Percentiles rank a stretch among this genome's conserved stretches.
Conservation (phyloP, 2,113 vertebrate genomes). For the Eulemur rufifrons region DNA sequence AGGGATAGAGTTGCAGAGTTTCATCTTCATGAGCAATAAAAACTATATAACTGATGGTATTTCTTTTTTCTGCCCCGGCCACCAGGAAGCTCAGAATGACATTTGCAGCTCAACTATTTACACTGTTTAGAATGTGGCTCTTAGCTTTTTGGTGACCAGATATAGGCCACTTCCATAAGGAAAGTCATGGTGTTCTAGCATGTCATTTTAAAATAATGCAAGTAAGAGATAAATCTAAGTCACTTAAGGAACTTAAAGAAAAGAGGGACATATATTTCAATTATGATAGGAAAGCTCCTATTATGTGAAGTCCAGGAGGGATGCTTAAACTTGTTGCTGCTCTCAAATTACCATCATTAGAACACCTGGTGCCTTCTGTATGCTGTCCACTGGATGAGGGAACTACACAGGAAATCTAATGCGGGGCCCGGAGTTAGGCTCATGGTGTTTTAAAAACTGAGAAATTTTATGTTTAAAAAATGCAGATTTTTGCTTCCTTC, state of each 20-base stretch:
- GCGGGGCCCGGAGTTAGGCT: neutral
- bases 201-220: neutral
- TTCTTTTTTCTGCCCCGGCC: neutral
- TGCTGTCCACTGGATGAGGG: accelerated
- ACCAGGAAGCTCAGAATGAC: neutral
- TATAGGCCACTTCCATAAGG: no score
- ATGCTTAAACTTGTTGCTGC: neutral
- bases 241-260: neutral
- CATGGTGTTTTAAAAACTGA: neutral
- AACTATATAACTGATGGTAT: no score
- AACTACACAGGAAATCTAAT: neutral
- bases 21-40: neutral
- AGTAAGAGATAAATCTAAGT: neutral
- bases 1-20: no score
- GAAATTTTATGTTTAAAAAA: neutral
- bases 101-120: neutral
- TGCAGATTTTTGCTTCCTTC: neutral
- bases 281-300: neutral
- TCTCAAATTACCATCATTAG: accelerated
- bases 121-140: neutral
- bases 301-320: accelerated
- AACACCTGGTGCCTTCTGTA: accelerated
- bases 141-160: neutral
- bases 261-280: neutral
- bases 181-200: neutral